Percentiles rank a stretch among this genome's conserved stretches.
Evolutionary conservation across 2,113 vertebrate species (phyloP).

Genomic region (Athene noctua): DNA sequence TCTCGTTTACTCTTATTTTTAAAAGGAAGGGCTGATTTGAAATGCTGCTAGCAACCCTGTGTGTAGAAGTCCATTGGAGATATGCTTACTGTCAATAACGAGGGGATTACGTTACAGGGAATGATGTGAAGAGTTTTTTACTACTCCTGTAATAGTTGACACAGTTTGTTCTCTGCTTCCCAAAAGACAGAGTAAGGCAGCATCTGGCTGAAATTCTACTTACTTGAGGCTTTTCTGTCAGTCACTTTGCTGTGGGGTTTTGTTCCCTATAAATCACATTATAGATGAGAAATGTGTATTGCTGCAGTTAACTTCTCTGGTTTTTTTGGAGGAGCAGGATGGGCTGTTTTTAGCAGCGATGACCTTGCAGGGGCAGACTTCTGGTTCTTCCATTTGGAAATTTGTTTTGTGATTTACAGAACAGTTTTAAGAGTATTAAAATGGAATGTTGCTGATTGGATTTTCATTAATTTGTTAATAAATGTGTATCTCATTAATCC

Average conservation of each 20-base stretch:
- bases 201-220: slow-evolving; percentile 17
- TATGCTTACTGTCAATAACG: background rate
- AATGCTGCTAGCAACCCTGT: background rate
- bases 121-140: background rate
- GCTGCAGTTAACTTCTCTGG: slow-evolving; percentile 69
- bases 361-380: slow-evolving; percentile 77
- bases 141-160: background rate
- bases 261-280: background rate
- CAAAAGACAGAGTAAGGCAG: background rate
- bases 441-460: slow-evolving; percentile 59
- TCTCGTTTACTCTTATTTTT: background rate
- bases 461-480: slow-evolving; percentile 68
- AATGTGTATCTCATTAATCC: slow-evolving; percentile 69
- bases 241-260: background rate
- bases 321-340: slow-evolving; percentile 74
- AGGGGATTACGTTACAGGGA: background rate
- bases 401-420: slow-evolving; percentile 73
- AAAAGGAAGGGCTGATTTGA: background rate
- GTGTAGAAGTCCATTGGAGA: background rate
- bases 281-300: background rate
- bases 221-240: background rate
- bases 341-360: slow-evolving; percentile 72
- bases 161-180: slow-evolving; percentile 33
- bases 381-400: slow-evolving; percentile 75
- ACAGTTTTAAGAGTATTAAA: slow-evolving; percentile 62